Evolutionary conservation across 2,113 vertebrate genomes (phyloP).

Genomic region (Heterochromis multidens): DNA sequence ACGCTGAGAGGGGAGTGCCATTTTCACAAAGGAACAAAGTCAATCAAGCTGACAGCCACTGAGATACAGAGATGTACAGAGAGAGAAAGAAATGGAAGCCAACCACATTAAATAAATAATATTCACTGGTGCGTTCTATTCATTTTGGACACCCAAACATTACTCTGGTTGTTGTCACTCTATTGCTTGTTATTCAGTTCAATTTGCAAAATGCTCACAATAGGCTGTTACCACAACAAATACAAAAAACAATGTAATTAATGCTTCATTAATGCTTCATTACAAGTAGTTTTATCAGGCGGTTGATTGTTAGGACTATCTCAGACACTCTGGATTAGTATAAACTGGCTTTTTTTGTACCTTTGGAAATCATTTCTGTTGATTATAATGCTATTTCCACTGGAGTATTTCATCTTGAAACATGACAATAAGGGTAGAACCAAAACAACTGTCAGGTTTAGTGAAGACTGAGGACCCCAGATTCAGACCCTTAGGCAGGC

Average conservation of each 20-base stretch:
- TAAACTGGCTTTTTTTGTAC: not conserved
- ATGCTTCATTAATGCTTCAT: not conserved
- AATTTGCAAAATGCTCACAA: not conserved
- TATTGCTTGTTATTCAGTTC: not conserved
- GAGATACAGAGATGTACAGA: not conserved
- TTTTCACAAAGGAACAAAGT: constrained; percentile 14
- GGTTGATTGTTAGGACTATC: not conserved
- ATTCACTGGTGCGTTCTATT: not conserved
- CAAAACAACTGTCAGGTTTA: too few relatives aligned
- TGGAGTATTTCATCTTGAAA: not conserved
- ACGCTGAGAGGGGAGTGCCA: not conserved
- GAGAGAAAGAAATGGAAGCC: not conserved
- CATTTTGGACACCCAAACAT: not conserved
- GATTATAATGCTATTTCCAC: not conserved
- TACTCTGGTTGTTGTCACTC: not conserved
- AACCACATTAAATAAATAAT: not conserved
- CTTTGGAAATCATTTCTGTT: not conserved
- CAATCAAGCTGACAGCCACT: not conserved
- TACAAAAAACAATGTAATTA: not conserved
- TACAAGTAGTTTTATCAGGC: not conserved
- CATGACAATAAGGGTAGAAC: not conserved
- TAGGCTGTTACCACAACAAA: not conserved
- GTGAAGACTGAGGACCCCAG: not conserved
- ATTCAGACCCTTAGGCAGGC: not conserved
- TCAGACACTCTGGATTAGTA: not conserved